Percentiles rank a stretch among this genome's conserved stretches.
phyloP scores from a whole-genome alignment of 2,113 vertebrate genomes.

The Mesembrinibis cayennensis region DNA sequence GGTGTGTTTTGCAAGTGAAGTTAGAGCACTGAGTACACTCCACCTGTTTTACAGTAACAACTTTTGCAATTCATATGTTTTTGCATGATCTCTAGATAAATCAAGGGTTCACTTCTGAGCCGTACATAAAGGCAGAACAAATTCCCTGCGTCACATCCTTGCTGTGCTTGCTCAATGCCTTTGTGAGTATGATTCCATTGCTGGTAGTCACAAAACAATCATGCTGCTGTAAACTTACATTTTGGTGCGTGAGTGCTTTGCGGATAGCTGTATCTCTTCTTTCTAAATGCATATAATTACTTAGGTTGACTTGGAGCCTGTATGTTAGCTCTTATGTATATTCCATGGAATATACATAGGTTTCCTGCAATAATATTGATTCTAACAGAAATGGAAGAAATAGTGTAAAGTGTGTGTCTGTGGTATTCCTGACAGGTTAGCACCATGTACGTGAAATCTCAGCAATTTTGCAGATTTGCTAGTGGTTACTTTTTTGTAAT shows the following conservation, averaged over 20 bases:
- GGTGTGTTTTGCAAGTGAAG: neutral
- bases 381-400: neutral
- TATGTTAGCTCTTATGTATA: neutral
- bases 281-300: neutral
- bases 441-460: neutral
- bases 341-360: neutral
- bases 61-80: neutral
- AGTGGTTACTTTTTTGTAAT: neutral
- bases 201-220: neutral
- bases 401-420: neutral
- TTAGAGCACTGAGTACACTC: neutral
- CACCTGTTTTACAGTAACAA: neutral
- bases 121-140: neutral
- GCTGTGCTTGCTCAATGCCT: neutral
- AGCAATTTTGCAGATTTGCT: neutral
- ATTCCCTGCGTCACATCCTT: neutral
- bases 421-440: neutral
- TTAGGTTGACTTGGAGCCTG: neutral
- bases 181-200: neutral
- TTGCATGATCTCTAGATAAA: neutral
- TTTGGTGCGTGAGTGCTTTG: neutral
- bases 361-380: neutral
- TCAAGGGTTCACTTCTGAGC: neutral
- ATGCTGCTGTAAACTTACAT: neutral
- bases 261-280: neutral